phyloP scores from a whole-genome alignment of 2,113 vertebrate genomes.

The Chlorocebus sabaeus region DNA sequence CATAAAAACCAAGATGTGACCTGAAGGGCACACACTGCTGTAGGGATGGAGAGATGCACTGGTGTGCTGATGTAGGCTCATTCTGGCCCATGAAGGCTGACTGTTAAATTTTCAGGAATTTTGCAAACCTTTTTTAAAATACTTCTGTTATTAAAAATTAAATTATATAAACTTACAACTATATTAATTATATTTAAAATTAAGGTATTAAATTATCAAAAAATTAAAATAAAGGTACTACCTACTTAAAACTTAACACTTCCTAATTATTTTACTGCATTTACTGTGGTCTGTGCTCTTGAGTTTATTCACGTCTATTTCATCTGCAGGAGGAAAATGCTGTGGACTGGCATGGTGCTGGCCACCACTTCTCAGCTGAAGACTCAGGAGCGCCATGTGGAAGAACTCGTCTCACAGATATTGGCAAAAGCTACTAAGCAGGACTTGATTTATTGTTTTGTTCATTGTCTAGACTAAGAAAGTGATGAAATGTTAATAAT shows the following conservation, averaged over 20 bases:
- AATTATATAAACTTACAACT: neutral
- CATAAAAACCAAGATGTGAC: neutral
- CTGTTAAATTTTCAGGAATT: neutral
- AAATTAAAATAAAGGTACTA: neutral
- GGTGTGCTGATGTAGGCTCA: neutral
- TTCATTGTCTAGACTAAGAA: neutral
- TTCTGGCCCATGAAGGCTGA: neutral
- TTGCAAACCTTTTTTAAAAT: neutral
- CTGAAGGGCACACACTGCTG: neutral
- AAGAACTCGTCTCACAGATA: neutral
- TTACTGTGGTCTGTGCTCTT: neutral
- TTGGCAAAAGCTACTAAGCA: neutral
- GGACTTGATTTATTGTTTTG: neutral
- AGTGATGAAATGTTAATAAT: neutral
- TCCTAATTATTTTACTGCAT: neutral
- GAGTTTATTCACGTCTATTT: neutral
- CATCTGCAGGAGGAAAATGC: neutral
- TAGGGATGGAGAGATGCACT: neutral
- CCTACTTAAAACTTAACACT: neutral
- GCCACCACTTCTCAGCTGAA: neutral
- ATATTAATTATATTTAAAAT: constrained; percentile 11
- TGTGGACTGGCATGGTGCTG: neutral
- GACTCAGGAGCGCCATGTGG: neutral
- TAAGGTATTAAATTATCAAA: neutral
- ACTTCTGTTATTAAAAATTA: neutral